Percentiles rank a stretch among this genome's conserved stretches.
Evolutionary conservation across 2,113 vertebrate genomes (phyloP).

Genomic region (Camelus dromedarius): DNA sequence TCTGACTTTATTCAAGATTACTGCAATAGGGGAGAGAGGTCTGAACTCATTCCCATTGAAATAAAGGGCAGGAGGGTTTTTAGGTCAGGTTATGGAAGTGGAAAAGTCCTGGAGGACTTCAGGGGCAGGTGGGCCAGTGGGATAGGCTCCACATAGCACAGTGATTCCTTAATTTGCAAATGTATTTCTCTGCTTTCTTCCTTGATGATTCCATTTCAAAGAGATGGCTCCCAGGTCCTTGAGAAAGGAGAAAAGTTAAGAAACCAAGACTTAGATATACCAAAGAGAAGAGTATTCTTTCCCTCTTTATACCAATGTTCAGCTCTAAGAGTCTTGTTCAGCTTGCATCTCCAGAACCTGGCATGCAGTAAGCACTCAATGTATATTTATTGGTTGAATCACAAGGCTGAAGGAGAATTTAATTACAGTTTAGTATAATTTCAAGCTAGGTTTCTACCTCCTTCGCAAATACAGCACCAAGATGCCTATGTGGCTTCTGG

Average conservation of each 20-base stretch:
- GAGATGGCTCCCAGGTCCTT: background rate
- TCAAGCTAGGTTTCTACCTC: background rate
- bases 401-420: background rate
- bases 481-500: background rate
- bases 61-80: background rate
- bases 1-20: background rate
- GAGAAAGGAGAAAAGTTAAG: background rate
- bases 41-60: background rate
- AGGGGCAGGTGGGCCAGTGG: background rate
- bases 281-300: background rate
- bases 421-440: slow-evolving; percentile 40
- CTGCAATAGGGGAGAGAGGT: background rate
- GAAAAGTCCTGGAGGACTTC: background rate
- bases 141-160: background rate
- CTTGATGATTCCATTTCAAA: background rate
- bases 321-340: background rate
- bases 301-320: background rate
- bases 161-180: background rate
- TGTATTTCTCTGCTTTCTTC: background rate
- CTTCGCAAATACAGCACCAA: slow-evolving; percentile 37
- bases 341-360: background rate
- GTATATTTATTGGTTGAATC: background rate
- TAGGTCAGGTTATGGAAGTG: background rate
- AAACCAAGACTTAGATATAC: background rate
- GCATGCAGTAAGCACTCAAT: background rate